phyloP scores from a whole-genome alignment of 1,140 invertebrate genomes.

The Camponotus floridanus region DNA sequence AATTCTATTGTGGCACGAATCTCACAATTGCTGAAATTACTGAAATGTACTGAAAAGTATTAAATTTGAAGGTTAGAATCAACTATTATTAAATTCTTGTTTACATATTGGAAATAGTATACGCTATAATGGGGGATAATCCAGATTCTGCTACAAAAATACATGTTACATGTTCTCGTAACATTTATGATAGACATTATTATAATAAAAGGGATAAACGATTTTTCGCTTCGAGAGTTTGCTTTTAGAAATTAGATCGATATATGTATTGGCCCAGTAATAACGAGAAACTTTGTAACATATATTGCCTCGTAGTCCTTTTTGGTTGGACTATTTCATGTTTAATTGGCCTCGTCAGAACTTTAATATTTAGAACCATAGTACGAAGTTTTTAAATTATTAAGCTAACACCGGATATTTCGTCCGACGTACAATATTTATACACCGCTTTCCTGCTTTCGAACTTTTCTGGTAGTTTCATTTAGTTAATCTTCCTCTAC shows the following conservation, averaged over 20 bases:
- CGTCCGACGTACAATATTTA: constrained; percentile 38
- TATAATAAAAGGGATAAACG: background rate
- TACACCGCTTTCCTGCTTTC: constrained; percentile 44
- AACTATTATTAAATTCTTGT: constrained; percentile 61
- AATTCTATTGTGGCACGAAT: background rate
- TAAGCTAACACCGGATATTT: constrained; percentile 44
- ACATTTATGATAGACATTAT: background rate
- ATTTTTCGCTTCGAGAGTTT: background rate
- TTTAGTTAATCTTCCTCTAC: constrained; percentile 47
- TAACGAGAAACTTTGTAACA: constrained; percentile 14
- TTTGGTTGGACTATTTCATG: constrained; percentile 8
- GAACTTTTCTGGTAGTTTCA: constrained; percentile 45
- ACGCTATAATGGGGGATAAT: background rate
- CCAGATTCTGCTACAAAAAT: background rate
- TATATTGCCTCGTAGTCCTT: background rate
- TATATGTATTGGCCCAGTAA: constrained; percentile 5
- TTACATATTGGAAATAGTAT: constrained; percentile 44
- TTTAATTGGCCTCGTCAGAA: constrained; percentile 40
- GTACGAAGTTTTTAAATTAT: constrained; percentile 59
- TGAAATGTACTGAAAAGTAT: constrained; percentile 57
- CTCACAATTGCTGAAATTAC: constrained; percentile 54
- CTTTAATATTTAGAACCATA: constrained; percentile 45
- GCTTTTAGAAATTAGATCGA: constrained; percentile 6
- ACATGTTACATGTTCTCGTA: background rate
- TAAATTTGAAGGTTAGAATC: constrained; percentile 36